phyloP scores from a whole-genome alignment of 2,797 vertebrate genomes.

The Melanotaenia pygmaea region DNA sequence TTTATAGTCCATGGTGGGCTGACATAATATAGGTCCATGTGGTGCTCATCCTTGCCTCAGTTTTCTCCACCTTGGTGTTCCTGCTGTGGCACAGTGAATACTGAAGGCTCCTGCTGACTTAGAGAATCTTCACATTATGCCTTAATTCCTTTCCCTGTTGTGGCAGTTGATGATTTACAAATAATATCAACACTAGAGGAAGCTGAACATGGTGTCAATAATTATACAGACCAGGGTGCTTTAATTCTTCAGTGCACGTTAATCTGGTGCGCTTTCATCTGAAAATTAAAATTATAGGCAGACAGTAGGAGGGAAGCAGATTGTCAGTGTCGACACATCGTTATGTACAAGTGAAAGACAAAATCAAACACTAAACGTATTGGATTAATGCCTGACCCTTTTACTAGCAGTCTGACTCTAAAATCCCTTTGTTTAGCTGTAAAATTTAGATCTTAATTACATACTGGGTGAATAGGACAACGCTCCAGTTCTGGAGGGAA shows the following conservation, averaged over 20 bases:
- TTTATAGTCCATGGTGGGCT: constrained; percentile 15
- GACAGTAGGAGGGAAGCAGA: background rate
- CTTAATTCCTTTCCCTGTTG: constrained; percentile 5
- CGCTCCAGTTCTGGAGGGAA: constrained; percentile 55
- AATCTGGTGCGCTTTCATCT: background rate
- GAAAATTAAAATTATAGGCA: background rate
- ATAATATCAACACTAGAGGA: constrained; percentile 6
- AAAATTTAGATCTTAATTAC: constrained; percentile 47
- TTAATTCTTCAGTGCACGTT: background rate
- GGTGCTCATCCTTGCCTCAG: constrained; percentile 25
- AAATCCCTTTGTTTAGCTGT: constrained; percentile 15
- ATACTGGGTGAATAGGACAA: constrained; percentile 45
- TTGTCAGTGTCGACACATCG: background rate
- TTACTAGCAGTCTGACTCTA: background rate
- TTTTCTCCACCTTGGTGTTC: constrained; percentile 33
- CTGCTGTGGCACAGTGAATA: constrained; percentile 34
- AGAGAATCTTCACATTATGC: constrained; percentile 19
- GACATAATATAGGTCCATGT: constrained; percentile 23
- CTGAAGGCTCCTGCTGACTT: constrained; percentile 24
- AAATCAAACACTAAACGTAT: background rate
- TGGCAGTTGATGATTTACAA: constrained; percentile 10
- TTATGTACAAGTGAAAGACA: constrained; percentile 11
- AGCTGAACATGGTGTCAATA: constrained; percentile 14
- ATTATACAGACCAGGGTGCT: background rate
- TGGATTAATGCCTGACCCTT: background rate